Base-by-base conservation (phyloP, 2,888 invertebrate genomes). In the Chironomus tentans region DNA sequence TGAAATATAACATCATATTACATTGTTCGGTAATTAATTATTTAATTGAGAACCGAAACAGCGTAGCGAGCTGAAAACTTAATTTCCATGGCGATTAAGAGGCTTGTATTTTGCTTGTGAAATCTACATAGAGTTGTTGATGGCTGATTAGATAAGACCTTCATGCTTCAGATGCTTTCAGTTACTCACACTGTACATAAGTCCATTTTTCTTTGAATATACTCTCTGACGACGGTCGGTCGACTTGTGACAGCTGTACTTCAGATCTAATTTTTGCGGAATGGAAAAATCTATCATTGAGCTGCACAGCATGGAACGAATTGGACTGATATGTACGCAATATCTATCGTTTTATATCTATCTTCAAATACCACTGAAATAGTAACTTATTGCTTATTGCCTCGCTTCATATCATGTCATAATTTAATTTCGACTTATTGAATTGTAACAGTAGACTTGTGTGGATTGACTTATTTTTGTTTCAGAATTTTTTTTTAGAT, bases 141-240 rank as follows among this genome's bases (percentile, higher is more conserved):
- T 74, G 74, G 74, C 74, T 74, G 74, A 74, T 74, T 74, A 74
- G 74, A 74, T 74, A 74, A 73, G 72, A 73, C 72, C 72, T 73
- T 73, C 72, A 62, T 46, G 72, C 62, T 73, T 73, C 28, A 71
- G 56, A 50, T 71, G 48, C 28, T 56, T 48, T 65, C 65, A 24
- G 22, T 24, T 65, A 22, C 65, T 65, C 15, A 50, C 50, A 50
- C 22, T 62, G 62, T 62, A 62, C 12, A 18, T 18, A 62, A 65
- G 10, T 65, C 65, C 21, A 21, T 21, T 65, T 15, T 65, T 24
- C 56, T 56, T 56, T 15, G n/a, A 15, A 56, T 56, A 15, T 56
- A 56, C 5, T 56, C 56, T n/a, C 18, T 18, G 24, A 65, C 21
- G 65, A 24, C 65, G 65, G 65, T 24, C 21, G 65, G 65, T 24